phyloP scores from a whole-genome alignment of 2,888 invertebrate species.

The Laspeyria flexula region DNA sequence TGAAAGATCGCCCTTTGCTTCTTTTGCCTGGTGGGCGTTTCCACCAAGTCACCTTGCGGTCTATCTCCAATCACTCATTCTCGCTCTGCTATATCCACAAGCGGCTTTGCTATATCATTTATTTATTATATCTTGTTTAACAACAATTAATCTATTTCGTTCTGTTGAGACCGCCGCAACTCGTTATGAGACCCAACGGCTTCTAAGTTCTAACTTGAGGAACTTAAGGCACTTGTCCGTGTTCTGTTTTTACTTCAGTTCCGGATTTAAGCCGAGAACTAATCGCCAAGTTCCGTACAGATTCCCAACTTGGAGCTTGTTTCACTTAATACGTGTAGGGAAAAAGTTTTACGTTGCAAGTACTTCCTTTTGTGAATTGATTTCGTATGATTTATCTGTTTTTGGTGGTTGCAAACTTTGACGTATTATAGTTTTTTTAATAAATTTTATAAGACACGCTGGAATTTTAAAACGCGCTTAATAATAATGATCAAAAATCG shows the following conservation, averaged over 20 bases:
- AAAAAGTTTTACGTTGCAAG: constrained; percentile 21
- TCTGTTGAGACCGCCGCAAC: constrained; percentile 26
- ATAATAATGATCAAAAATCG: no score
- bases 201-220: constrained; percentile 35
- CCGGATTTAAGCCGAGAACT: constrained; percentile 48
- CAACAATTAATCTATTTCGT: constrained; percentile 13
- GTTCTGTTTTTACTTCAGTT: constrained; percentile 52
- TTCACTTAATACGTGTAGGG: constrained; percentile 24
- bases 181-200: constrained; percentile 31
- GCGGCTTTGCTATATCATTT: no score
- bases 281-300: constrained; percentile 50
- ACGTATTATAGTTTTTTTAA: neutral
- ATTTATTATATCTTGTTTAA: no score
- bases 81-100: no score
- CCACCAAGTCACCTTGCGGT: no score
- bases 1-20: no score
- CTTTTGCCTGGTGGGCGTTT: no score
- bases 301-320: constrained; percentile 37
- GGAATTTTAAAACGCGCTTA: no score
- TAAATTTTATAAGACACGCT: no score
- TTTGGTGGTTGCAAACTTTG: neutral
- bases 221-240: constrained; percentile 38
- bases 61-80: no score
- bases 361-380: constrained; percentile 1
- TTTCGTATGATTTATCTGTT: neutral